Base-by-base conservation (phyloP, 2,888 invertebrate species). In the Arenicola marina region DNA sequence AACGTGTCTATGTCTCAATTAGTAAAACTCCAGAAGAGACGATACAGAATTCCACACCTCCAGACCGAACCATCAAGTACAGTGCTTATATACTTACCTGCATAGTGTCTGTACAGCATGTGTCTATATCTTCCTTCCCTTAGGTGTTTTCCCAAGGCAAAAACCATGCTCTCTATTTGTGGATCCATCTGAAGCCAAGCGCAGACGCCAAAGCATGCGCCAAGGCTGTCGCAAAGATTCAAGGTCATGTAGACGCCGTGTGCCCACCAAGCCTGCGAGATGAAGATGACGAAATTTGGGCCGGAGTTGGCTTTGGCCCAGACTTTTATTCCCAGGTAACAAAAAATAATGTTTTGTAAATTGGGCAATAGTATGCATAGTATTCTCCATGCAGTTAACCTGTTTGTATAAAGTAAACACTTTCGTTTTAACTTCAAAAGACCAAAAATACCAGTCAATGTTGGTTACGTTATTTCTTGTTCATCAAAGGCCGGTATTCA, bases 231-330 rank as follows among this genome's bases (percentile, higher is more conserved):
- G 75, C 78, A 31, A 73, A 72, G 38, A 65, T 83, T 28, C 79
- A 79, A 74, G 71, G 73, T 45, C 69, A 76, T 61, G 79, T 82
- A 7, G 80, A 83, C 59, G 64, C 72, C 33, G 77, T 83, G 7
- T 67, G 72, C 11, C 80, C 80, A 48, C 78, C 80, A 1, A 72
- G 67, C 33, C 66, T 75, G 65, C 68, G 71, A 24, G 79, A 80
- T 63, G 81, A 81, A 32, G 70, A 73, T 24, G 78, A 81, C 62
- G 81, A 83, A 65, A 73, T 83, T 15, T 69, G 70, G 71, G 83
- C 82, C 33, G 83, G 83, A n/a, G 81, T 83, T 3, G 83, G 83
- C 32, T 83, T 83, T 66, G 82, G 83, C 33, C 75, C 78, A 7
- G 77, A 75, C 60, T 78, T 80, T 61, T 79, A 71, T 63, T 61